Percentiles rank a stretch among this genome's conserved stretches.
Evolutionary conservation across 2,113 vertebrate genomes (phyloP).

Genomic region (Phalacrocorax brasilianus): DNA sequence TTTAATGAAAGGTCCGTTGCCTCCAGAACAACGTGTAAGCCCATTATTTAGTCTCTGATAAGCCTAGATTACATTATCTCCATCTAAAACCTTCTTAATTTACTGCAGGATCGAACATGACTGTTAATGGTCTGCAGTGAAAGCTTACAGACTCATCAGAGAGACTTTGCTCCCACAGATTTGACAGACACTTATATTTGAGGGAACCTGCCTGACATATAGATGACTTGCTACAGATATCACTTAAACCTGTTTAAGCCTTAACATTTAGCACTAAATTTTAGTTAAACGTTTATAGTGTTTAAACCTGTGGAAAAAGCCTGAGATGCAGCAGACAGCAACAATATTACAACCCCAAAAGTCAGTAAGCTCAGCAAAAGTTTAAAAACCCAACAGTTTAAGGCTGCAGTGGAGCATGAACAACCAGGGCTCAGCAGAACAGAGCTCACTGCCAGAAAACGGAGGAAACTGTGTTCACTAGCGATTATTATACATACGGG

Average conservation of each 20-base stretch:
- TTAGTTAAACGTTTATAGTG: no score
- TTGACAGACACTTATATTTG: neutral
- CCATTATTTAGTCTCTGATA: neutral
- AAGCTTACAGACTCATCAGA: neutral
- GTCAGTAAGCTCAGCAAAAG: neutral
- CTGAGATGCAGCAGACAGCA: neutral
- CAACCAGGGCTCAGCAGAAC: neutral
- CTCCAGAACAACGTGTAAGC: neutral
- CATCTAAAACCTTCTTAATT: neutral
- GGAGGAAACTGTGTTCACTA: accelerated
- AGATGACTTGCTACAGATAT: neutral
- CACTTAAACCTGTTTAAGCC: no score
- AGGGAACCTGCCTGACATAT: neutral
- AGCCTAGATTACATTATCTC: neutral
- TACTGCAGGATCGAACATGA: neutral
- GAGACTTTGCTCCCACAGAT: neutral
- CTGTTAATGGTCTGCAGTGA: neutral
- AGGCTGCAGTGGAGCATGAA: neutral
- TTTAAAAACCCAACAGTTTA: neutral
- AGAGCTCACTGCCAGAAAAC: neutral
- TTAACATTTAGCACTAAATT: no score
- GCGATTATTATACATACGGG: neutral
- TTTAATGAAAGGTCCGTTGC: neutral
- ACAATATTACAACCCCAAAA: neutral
- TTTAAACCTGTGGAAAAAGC: neutral